Base-by-base conservation (phyloP, 2,888 invertebrate species). In the Cataglyphis cursor region DNA sequence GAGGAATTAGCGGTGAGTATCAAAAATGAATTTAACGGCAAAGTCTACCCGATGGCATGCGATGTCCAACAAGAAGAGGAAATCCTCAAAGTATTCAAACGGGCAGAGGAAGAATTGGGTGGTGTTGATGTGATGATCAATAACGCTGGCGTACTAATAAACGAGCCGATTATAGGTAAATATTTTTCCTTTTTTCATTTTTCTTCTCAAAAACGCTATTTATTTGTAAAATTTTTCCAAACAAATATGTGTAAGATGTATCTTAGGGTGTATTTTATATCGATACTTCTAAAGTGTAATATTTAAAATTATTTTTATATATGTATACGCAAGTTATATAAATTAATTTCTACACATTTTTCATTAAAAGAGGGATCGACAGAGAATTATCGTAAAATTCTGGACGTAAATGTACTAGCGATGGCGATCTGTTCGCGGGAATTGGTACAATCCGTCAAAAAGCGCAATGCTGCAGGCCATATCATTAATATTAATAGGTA, bases 401-500 rank as follows among this genome's bases (percentile, higher is more conserved):
- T 96, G 83, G 95, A 96, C 21, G 94, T 96, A 10, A 97, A 97
- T 93, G 96, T 97, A 0, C 92, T 96, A 48, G 96, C 95, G 0
- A 93, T 96, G 0, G 95, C 96, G 44, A 94, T 96, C 21, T 96
- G 96, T 86, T 94, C 96, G 3, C 95, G 96, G 61, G 96, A 97
- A 92, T 95, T 96, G 0, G 91, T 96, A 0, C 95, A 95, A 81
- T 94, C 95, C 0, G 96, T 97, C 96, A 95, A 95, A 48, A 95
- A 95, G 44, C 93, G 95, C 54, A 94, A 95, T 1, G 93, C 95
- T 0, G 95, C 95, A 62, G 96, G 96, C 0, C 96, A 97, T 87
- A 96, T 97, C 85, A 95, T 97, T 74, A 95, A 96, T 75, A 95
- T 97, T 78, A 96, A 96, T 93, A 97, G 96, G 96, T 96, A 90